Evolutionary conservation across 2,113 vertebrate species (phyloP).

Genomic region (Xiphorhynchus elegans): DNA sequence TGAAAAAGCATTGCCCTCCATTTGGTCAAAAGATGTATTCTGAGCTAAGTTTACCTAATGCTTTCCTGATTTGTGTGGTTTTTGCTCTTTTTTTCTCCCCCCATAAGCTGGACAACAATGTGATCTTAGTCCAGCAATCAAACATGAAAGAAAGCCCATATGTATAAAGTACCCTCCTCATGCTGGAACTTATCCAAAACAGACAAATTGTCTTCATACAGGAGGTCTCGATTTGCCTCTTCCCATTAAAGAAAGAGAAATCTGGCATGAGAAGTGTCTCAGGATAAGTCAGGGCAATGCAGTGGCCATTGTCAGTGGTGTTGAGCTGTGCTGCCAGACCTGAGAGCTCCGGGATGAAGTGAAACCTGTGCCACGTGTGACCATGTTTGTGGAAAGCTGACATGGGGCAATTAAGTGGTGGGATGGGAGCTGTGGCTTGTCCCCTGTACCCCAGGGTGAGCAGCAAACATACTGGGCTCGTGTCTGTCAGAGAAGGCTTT

Average conservation of each 20-base stretch:
- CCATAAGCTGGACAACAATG: constrained; percentile 38
- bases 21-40: constrained; percentile 77
- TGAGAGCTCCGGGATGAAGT: background rate
- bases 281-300: background rate
- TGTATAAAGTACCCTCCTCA: background rate
- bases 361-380: background rate
- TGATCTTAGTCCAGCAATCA: constrained; percentile 49
- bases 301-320: background rate
- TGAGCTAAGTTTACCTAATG: constrained; percentile 67
- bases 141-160: constrained; percentile 42
- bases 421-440: background rate
- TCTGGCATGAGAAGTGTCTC: background rate
- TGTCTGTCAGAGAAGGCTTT: background rate
- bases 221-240: background rate
- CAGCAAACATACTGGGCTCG: background rate
- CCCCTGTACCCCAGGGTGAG: background rate
- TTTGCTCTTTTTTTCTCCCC: background rate
- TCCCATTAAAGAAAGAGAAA: background rate
- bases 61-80: constrained; percentile 42
- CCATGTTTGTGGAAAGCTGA: fast-evolving
- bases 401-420: fast-evolving
- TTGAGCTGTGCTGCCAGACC: background rate
- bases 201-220: constrained; percentile 20
- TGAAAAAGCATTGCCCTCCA: constrained; percentile 68
- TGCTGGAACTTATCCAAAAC: background rate